A percentile compares a stretch with the other conserved stretches of the same genome.
phyloP scores from a whole-genome alignment of 53 echinoderm and acorn worm genomes.

The Mesocentrotus franciscanus region DNA sequence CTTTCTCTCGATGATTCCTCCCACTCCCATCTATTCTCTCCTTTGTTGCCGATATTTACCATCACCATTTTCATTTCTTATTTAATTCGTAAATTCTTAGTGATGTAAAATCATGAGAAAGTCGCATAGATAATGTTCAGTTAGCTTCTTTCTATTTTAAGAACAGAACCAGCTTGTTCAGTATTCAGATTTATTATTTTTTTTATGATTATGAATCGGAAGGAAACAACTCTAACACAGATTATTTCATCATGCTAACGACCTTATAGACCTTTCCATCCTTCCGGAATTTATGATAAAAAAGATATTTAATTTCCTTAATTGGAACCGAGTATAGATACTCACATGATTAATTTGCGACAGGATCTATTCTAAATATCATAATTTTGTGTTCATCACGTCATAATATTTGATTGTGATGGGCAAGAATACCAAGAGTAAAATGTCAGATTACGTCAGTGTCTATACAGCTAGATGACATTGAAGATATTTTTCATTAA shows the following conservation, averaged over 20 bases:
- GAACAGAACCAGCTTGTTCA: neutral
- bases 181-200: neutral
- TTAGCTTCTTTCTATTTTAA: neutral
- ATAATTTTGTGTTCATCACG: neutral
- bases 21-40: neutral
- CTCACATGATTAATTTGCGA: neutral
- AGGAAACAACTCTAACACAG: neutral
- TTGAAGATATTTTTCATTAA: neutral
- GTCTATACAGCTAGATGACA: neutral
- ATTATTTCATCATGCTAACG: neutral
- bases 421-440: neutral
- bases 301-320: slow-evolving; percentile 6
- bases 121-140: neutral
- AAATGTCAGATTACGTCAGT: slow-evolving; percentile 31
- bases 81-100: neutral
- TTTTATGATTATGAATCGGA: neutral
- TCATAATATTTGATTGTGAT: neutral
- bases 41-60: neutral
- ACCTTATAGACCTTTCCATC: neutral
- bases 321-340: neutral
- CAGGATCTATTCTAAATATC: neutral
- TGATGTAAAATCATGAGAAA: neutral
- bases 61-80: neutral
- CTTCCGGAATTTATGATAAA: slow-evolving; percentile 6
- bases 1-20: neutral